Base-by-base conservation (phyloP, 2,113 vertebrate genomes). In the Lycocorax pyrrhopterus region DNA sequence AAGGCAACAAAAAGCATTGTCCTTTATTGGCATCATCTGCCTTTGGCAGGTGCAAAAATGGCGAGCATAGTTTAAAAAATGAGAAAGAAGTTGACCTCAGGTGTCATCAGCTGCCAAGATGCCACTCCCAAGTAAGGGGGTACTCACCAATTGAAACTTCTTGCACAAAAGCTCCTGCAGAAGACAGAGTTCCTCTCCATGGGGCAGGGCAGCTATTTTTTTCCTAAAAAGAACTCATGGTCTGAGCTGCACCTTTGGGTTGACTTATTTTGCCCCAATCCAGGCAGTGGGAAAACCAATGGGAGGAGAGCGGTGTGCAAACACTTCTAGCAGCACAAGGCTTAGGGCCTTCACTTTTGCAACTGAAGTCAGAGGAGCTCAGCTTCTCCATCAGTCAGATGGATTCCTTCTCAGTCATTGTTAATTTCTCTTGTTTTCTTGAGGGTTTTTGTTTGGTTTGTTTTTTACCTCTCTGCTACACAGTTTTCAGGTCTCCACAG, bases 251-350 rank as follows among this genome's bases (percentile, higher is more conserved):
- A 39, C 12, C 6, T 66, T 69, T 51, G 13, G 23, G 9, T 39
- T 60, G 33, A 37, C 21, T 66, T 29, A 29, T 12, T 32, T 69
- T 74, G 41, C 18, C 29, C 46, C 3, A 4, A 16, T 10, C 11
- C 7, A 3, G 43, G 44, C 27, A 63, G 26, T 1, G 3, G 39
- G 13, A 79, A 32, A 41, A 12, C 4, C 0, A 5, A 6, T 0
- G 2, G 10, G 30, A 52, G 26, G 5, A 64, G 13, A 60, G 33
- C 2, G 0, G 29, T 1, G 0, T 16, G 35, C 18, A 47, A 44
- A 6, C 29, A 44, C 7, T 10, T 46, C 43, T 3, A 3, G 27
- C 25, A 68, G 47, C 32, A 53, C 18, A 46, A 44, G 18, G n/a
- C 37, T 72, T 27, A 30, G 9, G 15, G 21, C 22, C 33, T 52